Base-by-base conservation (phyloP, 2,888 invertebrate genomes). In the Polymixis flavicincta region DNA sequence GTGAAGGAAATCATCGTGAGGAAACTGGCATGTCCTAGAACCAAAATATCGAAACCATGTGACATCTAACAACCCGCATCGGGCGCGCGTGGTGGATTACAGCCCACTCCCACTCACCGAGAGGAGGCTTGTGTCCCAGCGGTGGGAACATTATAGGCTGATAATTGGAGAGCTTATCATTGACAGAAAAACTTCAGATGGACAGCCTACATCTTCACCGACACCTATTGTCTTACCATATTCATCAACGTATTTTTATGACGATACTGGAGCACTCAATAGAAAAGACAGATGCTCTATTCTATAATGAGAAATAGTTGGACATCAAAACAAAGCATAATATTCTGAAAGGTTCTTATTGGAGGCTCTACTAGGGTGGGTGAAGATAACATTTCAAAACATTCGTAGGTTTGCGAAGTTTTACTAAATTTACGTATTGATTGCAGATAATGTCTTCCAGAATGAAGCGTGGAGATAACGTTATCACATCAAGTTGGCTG, bases 361-460 rank as follows among this genome's bases (percentile, higher is more conserved):
- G 17, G 55, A 75, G 76, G 76, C 75, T 81, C 68, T 25, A n/a
- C 45, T 22, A 19, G 50, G 76, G 71, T 52, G 52, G 67, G 25
- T 50, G 17, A 48, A 48, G 9, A 57, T 50, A 8, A 28, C n/a
- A 13, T 25, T 60, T 52, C 42, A 66, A 71, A 57, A 72, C 22
- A 57, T 70, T 59, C 9, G 4, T 48, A 57, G 52, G 52, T 63
- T 73, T 45, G 28, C 9, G 60, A 76, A 64, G 60, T 60, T 70
- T 68, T 42, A 59, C 25, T 52, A 52, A 74, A 48, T 74, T 63
- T 65, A 65, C 77, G 42, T 76, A 77, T 77, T 77, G 77, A 78
- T 78, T 72, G 50, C n/a, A 72, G 83, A 83, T 77, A 81, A 54
- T 78, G 78, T 84, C 81, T 65, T 67, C 32, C 61, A 63, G 61